Evolutionary conservation across 2,888 invertebrate genomes (phyloP), one percentile per base, ranked within the genome.

Genomic region (Limnephilus marmoratus): DNA sequence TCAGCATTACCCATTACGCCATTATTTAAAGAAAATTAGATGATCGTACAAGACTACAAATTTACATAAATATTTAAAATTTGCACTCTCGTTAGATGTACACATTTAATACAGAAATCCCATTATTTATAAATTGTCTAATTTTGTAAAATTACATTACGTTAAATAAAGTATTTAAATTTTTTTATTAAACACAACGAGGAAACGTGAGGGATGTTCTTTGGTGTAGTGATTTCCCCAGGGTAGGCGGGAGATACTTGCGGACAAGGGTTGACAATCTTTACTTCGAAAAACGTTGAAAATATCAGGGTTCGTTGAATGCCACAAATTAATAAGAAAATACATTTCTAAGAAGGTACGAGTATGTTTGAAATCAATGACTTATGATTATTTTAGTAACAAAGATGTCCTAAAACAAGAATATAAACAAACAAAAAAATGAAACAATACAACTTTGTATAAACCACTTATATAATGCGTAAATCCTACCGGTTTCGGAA

Each of bases 131-230:
- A 7, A 53, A 53, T 53, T 53, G 53, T 68, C 68, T 24, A 68
- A 68, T 68, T 68, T 9, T n/a, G 68, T n/a, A 68, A 68, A 68
- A 53, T 68, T 68, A 68, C 68, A 9, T 68, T 68, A 18, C 1
- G 68, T 68, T 41, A 5, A 68, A 68, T 24, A 91, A 82, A 82
- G 88, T 90, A 91, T 93, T 93, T 93, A 91, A 91, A 91, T 93
- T 93, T 93, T 68, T 89, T 91, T 68, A 87, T 88, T 93, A 92
- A 93, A 93, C 92, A 93, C 92, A 85, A 90, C 92, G 89, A 88
- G 80, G 87, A 93, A 93, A 92, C 90, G 89, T 90, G 85, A 90
- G 85, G 81, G 87, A 90, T 91, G 80, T 92, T 91, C 82, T 91
- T 85, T 34, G 41, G 93, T 83, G 83, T 49, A 37, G 88, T 93